phyloP scores from a whole-genome alignment of 2,888 invertebrate genomes.

The Dicyrtoma fusca region DNA sequence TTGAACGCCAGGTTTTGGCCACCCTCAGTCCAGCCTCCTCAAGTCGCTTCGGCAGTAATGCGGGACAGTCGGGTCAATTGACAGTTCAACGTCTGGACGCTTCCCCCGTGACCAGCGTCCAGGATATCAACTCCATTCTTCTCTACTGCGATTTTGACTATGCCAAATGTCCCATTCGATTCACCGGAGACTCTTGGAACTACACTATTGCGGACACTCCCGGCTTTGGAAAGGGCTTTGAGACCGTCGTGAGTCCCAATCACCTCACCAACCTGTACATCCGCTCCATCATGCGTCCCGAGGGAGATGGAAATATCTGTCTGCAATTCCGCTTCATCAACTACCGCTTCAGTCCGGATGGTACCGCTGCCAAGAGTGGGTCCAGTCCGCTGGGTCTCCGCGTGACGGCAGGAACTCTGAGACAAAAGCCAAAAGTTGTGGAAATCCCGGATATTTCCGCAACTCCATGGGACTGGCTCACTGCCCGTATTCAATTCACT shows the following conservation, averaged over 20 bases:
- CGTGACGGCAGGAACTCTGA: slow-evolving; percentile 53
- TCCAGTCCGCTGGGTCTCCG: slow-evolving; percentile 42
- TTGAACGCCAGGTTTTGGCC: slow-evolving; percentile 30
- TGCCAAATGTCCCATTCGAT: slow-evolving; percentile 56
- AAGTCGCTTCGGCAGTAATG: slow-evolving; percentile 13
- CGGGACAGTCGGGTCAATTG: slow-evolving; percentile 20
- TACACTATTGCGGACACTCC: slow-evolving; percentile 54
- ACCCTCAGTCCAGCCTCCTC: slow-evolving; percentile 25
- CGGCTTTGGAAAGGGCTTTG: slow-evolving; percentile 54
- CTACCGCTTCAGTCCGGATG: slow-evolving; percentile 52
- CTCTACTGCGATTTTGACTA: slow-evolving; percentile 57
- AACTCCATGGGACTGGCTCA: slow-evolving; percentile 54
- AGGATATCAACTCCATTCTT: slow-evolving; percentile 53
- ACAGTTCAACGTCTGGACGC: slow-evolving; percentile 46
- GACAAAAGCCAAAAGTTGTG: slow-evolving; percentile 52
- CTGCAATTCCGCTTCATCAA: slow-evolving; percentile 55
- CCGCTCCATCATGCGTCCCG: slow-evolving; percentile 52
- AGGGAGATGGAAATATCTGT: slow-evolving; percentile 52
- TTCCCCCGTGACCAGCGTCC: slow-evolving; percentile 50
- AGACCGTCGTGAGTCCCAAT: slow-evolving; percentile 43
- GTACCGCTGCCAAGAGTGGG: slow-evolving; percentile 46
- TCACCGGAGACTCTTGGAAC: slow-evolving; percentile 55
- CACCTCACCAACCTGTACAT: slow-evolving; percentile 50
- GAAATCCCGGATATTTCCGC: slow-evolving; percentile 51
- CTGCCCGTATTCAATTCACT: slow-evolving; percentile 53